Percentiles rank a stretch among this genome's conserved stretches.
Evolutionary conservation across 2,888 invertebrate species (phyloP).

Genomic region (Diarsia brunnea): DNA sequence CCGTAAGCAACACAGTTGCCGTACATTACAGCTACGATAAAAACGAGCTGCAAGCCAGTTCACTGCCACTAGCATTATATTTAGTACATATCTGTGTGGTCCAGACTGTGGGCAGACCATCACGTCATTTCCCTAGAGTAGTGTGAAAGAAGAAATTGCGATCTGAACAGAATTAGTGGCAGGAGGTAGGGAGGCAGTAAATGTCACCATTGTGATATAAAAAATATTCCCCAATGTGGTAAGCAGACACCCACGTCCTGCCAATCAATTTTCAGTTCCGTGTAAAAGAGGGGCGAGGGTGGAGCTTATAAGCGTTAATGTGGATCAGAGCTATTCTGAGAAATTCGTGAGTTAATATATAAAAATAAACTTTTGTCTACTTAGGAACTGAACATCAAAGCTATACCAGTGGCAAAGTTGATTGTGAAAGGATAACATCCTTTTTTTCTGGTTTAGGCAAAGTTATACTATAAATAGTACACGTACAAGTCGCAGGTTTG

Average conservation of each 20-base stretch:
- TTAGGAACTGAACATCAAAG: not conserved
- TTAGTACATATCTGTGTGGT: conserved; percentile 47
- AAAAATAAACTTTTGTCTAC: not conserved
- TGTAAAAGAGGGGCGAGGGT: too few species aligned
- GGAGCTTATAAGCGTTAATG: not conserved
- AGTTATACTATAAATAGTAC: not conserved
- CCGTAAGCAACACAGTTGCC: conserved; percentile 56
- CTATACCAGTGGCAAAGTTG: not conserved
- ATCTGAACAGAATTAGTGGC: not conserved
- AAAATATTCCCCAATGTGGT: too few species aligned
- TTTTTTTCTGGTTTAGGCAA: not conserved
- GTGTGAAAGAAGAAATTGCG: conserved; percentile 4
- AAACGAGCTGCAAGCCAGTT: conserved; percentile 50
- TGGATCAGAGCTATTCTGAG: not conserved
- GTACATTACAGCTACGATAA: conserved; percentile 40
- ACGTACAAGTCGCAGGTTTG: not conserved
- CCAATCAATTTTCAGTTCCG: not conserved
- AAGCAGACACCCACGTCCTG: not conserved
- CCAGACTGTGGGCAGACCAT: conserved; percentile 20
- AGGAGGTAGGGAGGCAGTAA: not conserved
- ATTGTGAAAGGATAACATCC: not conserved
- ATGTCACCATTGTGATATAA: not conserved
- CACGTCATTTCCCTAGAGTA: conserved; percentile 22
- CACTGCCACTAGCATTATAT: conserved; percentile 40
- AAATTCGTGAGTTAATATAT: too few species aligned